Evolutionary conservation across 2,113 vertebrate species (phyloP).

Genomic region (Prinia subflava): DNA sequence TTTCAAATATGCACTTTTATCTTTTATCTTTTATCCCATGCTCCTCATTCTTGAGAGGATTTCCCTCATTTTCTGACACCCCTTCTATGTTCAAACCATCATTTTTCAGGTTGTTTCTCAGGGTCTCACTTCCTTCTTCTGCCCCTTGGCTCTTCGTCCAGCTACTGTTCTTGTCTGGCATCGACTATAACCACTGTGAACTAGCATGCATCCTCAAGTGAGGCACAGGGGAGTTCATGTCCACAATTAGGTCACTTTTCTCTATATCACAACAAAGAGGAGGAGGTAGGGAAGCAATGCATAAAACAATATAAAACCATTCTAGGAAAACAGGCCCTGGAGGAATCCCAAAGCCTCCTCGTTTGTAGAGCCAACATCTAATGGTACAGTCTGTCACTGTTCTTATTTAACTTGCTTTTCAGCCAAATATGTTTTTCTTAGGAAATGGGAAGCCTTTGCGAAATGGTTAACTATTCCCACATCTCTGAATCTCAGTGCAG

Average conservation of each 20-base stretch:
- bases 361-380: neutral
- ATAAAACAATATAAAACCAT: neutral
- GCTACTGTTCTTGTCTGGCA: neutral
- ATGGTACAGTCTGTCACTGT: accelerated
- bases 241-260: neutral
- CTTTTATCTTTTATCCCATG: neutral
- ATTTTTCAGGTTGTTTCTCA: neutral
- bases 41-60: neutral
- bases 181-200: neutral
- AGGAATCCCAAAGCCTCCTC: neutral
- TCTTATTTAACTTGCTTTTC: neutral
- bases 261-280: neutral
- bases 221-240: neutral
- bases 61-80: neutral
- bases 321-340: neutral
- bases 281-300: neutral
- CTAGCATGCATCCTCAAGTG: neutral
- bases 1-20: neutral
- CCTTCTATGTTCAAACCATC: neutral
- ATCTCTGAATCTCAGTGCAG: neutral
- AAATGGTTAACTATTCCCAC: neutral
- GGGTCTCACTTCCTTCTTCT: neutral
- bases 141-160: neutral
- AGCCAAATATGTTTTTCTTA: neutral
- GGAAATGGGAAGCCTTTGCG: neutral